Evolutionary conservation across 2,888 invertebrate genomes (phyloP).

Genomic region (Chesias legatella): DNA sequence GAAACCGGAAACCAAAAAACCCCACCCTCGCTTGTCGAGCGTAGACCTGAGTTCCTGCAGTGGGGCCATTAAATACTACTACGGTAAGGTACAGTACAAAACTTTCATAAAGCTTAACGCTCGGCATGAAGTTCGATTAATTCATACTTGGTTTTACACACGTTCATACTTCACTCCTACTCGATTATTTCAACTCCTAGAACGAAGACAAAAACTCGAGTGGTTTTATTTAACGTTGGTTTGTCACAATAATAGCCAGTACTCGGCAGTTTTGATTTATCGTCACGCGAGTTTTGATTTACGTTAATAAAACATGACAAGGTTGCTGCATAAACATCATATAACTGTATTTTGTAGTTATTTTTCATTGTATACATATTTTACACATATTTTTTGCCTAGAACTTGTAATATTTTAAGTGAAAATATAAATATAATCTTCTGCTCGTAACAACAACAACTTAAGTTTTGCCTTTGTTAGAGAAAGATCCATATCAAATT

Average conservation of each 20-base stretch:
- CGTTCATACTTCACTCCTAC: not conserved
- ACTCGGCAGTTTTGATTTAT: conserved; percentile 29
- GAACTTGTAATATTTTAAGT: too few species aligned
- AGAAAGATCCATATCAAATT: too few species aligned
- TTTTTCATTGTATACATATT: too few species aligned
- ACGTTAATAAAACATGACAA: conserved; percentile 6
- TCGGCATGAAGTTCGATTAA: not conserved
- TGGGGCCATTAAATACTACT: too few species aligned
- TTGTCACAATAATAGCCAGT: conserved; percentile 22
- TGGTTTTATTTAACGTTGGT: conserved; percentile 23
- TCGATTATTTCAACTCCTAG: conserved; percentile 2
- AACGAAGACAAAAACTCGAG: conserved; percentile 18
- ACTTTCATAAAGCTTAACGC: too few species aligned
- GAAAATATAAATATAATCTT: too few species aligned
- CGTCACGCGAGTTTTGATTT: conserved; percentile 28
- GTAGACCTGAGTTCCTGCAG: too few species aligned
- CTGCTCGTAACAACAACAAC: too few species aligned
- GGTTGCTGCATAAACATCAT: not conserved
- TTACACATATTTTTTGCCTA: too few species aligned
- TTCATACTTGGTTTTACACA: not conserved
- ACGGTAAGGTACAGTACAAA: not conserved
- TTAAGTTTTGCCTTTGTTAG: too few species aligned
- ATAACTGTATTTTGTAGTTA: not conserved
- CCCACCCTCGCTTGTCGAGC: too few species aligned
- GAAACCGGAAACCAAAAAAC: too few species aligned